Base-by-base conservation (phyloP, 2,888 invertebrate genomes). In the Leptodirus hochenwartii region DNA sequence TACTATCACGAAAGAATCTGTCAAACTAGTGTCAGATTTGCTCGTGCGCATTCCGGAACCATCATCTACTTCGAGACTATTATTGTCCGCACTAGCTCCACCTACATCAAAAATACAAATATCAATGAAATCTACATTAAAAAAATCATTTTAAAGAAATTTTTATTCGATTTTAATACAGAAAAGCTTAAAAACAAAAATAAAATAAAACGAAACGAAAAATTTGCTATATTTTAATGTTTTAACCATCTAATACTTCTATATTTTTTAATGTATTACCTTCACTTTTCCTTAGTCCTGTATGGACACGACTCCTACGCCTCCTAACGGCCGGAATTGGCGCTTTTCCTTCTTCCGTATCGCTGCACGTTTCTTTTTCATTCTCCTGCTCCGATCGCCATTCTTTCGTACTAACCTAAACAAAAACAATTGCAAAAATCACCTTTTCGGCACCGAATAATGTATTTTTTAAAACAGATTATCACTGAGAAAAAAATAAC, bases 11-110 rank as follows among this genome's bases (percentile, higher is more conserved):
- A 88, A 90, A 14, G 87, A 84, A 50, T 88, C 87, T 0, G 82
- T 82, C 11, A 90, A 65, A 49, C 85, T 87, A 1, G 85, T 87
- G 50, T 88, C 87, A 3, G 85, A 85, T 61, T 87, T 87, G 55
- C 87, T 87, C 5, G 80, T 66, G 28, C 85, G 65, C 42, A 87
- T 65, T 2, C 70, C 69, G 15, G 43, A 44, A 17, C 47, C 43
- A 32, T 54, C 56, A 29, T 56, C 57, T 6, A 50, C 44, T 17
- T 54, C 54, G 22, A 53, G 43, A 35, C 50, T 54, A 4, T 44
- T 50, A 17, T 53, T 58, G 15, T 56, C 61, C 2, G 47, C 45
- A 40, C 68, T 69, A 49, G 48, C 53, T 37, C 68, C 68, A 34
- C 67, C 66, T 67, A 36, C 23, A 43, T 35, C 5, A 26, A 6